Evolutionary conservation across 2,888 invertebrate genomes (phyloP), one percentile per base, ranked within the genome.

Genomic region (Charanyca ferruginea): DNA sequence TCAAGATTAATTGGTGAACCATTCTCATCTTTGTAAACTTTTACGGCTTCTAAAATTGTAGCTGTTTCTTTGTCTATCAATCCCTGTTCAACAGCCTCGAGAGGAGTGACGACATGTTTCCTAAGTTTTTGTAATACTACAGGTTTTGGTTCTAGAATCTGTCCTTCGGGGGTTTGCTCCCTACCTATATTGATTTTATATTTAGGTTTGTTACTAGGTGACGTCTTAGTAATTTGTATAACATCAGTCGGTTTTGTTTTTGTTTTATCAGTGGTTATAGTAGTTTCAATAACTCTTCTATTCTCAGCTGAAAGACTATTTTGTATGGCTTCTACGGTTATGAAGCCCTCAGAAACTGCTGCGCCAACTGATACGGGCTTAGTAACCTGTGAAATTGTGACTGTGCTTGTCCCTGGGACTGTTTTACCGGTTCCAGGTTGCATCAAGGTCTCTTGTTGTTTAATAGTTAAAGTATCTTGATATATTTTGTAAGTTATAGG

Each of bases 1-100:
- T 96, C 96, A n/a, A 99, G 96, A 22, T 97, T 97, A 35, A 98
- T 91, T 2, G 96, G 94, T 55, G 96, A 96, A 11, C 97, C 97
- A 61, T 96, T 96, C 32, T 94, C 91, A 75, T 96, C 95, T 63
- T 95, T 95, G 77, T 96, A 97, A 28, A 95, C 95, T 49, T 96
- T 96, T 2, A 96, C 95, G 49, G 96, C 93, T 77, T 97, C 96
- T 49, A 98, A 93, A 51, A 98, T 95, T 54, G 96, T 94, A 0
- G 97, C 98, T 1, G 98, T 98, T 77, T 96, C 96, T 75, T 96
- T 94, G 88, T 99, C 98, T 66, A 98, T 97, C 49, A 99, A 94
- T 28, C 98, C 98, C 87, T 97, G 97, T 80, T 97, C 97, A 1
- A 98, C 90, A 0, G 98, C 98, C 88, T 98, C 98, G 66, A 96